Base-by-base conservation (phyloP, 1,140 invertebrate species). In the Drosophila repleta region DNA sequence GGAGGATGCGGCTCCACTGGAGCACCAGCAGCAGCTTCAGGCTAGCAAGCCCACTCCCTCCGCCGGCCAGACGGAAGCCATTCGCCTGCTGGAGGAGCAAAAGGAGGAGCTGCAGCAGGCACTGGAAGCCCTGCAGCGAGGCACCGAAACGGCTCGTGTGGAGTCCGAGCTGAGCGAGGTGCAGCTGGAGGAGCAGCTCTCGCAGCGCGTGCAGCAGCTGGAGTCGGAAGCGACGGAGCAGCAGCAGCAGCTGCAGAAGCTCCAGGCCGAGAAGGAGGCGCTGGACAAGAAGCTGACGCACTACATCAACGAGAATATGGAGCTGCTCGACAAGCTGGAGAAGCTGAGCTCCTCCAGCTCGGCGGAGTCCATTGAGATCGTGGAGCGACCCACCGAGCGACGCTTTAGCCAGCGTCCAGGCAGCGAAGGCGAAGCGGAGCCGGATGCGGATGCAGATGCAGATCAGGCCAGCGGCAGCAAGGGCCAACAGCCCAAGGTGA, bases 291-390 rank as follows among this genome's bases (percentile, higher is more conserved):
- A 94, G 88, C 91, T 95, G 52, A 93, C 94, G 48, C 92, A 91
- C 74, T 95, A 94, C 74, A 93, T 95, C 24, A 93, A 94, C 90
- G 94, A 95, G 92, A 95, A 95, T 85, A 94, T 95, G 69, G 94
- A 95, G 66, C 85, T 95, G 20, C 93, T 94, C 37, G 94, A 95
- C 76, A 94, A 94, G 91, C 83, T 95, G 46, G 94, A 95, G 75
- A 95, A 95, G 88, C 80, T 95, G 17, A 95, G 94, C 88, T 95
- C 95, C 81, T 94, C 94, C 73, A 95, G 93, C 7, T 93, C 94
- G 5, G 94, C 94, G 11, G 94, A 95, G 89, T 95, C 94, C 43
- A 95, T 95, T 37, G 94, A 95, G 91, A 95, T 95, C 55, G 94
- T 95, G 4, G 94, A 95, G 71, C 93, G 93, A 4, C 92, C 95